Evolutionary conservation across 2,113 vertebrate species (phyloP).

Genomic region (Aphelocoma coerulescens): DNA sequence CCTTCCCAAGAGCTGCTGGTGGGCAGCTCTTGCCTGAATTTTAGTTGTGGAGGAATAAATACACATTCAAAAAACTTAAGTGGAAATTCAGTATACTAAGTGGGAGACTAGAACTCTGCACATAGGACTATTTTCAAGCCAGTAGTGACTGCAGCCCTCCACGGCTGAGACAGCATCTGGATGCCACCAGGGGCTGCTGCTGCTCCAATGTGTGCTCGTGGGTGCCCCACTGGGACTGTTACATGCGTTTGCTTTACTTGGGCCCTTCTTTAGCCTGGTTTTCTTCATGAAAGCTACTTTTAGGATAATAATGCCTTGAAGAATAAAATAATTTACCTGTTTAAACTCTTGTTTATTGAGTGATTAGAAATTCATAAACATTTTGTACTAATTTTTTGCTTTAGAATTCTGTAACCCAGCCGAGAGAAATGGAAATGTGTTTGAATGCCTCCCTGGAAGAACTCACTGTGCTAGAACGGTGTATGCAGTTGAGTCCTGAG

Average conservation of each 20-base stretch:
- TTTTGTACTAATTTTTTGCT: not conserved
- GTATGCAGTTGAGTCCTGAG: not conserved
- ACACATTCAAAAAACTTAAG: not conserved
- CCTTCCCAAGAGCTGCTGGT: not conserved
- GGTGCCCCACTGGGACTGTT: accelerated
- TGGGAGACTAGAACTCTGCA: not conserved
- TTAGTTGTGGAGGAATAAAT: not conserved
- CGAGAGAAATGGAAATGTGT: not conserved
- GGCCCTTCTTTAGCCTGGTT: not conserved
- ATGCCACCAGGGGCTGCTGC: slow-evolving; percentile 38
- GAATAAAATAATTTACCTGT: not conserved
- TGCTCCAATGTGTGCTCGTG: accelerated
- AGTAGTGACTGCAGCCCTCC: accelerated
- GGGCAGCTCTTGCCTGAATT: not conserved
- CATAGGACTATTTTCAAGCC: not conserved
- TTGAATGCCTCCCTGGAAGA: not conserved
- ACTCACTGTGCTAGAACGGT: not conserved
- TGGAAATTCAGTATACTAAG: not conserved
- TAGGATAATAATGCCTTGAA: not conserved
- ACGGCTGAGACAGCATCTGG: accelerated
- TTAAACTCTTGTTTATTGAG: not conserved
- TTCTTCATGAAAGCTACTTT: not conserved
- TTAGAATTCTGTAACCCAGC: not conserved
- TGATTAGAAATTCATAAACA: not conserved
- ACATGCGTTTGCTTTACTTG: not conserved